Base-by-base conservation (phyloP, 2,797 vertebrate genomes). In the Luscinia megarhynchos region DNA sequence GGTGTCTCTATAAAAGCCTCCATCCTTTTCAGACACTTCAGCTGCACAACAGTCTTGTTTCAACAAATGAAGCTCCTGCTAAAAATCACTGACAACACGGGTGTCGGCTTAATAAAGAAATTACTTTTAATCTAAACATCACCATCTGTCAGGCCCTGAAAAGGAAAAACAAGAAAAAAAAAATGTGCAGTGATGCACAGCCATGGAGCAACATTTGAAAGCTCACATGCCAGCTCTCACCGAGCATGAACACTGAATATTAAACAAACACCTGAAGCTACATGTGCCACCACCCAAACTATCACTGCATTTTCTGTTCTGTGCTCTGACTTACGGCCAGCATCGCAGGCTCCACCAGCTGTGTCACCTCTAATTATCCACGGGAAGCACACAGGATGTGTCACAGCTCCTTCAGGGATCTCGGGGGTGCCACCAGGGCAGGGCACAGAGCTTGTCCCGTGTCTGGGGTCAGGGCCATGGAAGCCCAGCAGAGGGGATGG, bases 261-360 rank as follows among this genome's bases (percentile, higher is more conserved):
- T 95, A 96, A 96, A 83, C 85, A 93, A 85, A 95, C 94, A 96
- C 93, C 95, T 97, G 93, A 97, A 95, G 92, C 92, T 95, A 90
- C 87, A 62, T 54, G 80, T 96, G 77, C 84, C 91, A 89, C 87
- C 87, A 85, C 88, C 88, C 94, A 74, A 94, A 91, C 82, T 68
- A 91, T 68, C 83, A 79, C 89, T 95, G 94, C 51, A 63, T 95
- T 95, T 95, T 91, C 84, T 75, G 84, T 50, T 73, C 13, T 9
- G 15, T 90, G 84, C 94, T 76, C 72, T 55, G 85, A 84, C 45
- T 95, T 72, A 70, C 22, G 38, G 90, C 86, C 51, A 89, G 34
- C 62, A 67, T 88, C 5, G 4, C 77, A 20, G 83, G 69, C 38
- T 7, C 27, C 0, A 2, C 94, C 90, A 90, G 88, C 95, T 94